These are phyloP conservation scores for Allobates femoralis DNA, from an alignment of 2,797 vertebrate genomes.

Conservation along the genomic window DNA sequence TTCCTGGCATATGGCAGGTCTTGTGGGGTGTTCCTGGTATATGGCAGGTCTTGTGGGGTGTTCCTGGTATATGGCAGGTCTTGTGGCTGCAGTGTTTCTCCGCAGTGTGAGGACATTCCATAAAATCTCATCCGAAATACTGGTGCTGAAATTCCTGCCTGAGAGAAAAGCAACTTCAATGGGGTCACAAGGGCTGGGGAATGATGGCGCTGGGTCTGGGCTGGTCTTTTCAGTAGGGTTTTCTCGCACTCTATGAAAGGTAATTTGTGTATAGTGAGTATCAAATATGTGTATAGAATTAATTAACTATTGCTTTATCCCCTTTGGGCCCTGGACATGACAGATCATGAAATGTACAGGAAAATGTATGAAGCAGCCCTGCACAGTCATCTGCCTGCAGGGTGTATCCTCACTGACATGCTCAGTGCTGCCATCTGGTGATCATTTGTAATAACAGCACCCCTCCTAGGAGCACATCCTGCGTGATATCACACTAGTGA, in stretches of 20 bases:
- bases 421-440: slow-evolving; percentile 31
- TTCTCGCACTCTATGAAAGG: background rate
- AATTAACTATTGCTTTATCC: background rate
- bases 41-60: too few relatives aligned
- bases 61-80: too few relatives aligned
- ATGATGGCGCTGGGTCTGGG: too few relatives aligned
- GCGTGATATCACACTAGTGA: background rate
- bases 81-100: too few relatives aligned
- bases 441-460: background rate
- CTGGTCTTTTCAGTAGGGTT: background rate
- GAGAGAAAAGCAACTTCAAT: too few relatives aligned
- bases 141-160: too few relatives aligned
- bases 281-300: background rate
- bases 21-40: too few relatives aligned
- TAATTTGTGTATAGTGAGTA: background rate
- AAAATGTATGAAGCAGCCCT: background rate
- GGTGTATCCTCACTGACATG: background rate
- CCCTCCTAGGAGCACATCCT: background rate
- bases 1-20: too few relatives aligned
- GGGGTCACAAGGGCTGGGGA: too few relatives aligned
- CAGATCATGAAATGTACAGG: background rate
- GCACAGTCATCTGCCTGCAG: background rate
- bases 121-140: too few relatives aligned
- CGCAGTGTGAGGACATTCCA: too few relatives aligned
- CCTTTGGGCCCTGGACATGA: background rate